Percentiles rank a stretch among this genome's conserved stretches.
These are phyloP conservation scores for Chiloscyllium punctatum DNA, from an alignment of 2,797 vertebrate species.

Conservation along the genomic window DNA sequence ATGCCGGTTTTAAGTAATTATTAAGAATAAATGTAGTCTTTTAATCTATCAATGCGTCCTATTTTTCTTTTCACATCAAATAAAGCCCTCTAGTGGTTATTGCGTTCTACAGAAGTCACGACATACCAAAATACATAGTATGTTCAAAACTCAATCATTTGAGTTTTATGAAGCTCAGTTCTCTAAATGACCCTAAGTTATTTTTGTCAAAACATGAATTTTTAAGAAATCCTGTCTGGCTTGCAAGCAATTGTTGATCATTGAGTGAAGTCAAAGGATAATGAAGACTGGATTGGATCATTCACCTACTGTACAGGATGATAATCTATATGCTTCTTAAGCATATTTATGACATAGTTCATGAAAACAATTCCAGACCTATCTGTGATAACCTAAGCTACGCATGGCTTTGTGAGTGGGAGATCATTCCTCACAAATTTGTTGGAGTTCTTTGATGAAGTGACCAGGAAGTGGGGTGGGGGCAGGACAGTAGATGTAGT, in stretches of 20 bases:
- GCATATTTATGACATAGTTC: not conserved
- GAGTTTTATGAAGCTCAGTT: not conserved
- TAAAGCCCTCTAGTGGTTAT: not conserved
- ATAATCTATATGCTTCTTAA: not conserved
- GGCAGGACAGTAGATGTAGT: too few species aligned
- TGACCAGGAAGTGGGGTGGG: too few species aligned
- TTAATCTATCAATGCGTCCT: not conserved
- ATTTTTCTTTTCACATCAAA: not conserved
- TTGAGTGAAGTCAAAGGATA: not conserved
- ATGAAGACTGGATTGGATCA: not conserved
- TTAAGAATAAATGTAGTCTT: not conserved
- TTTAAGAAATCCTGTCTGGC: not conserved
- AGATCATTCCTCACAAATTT: too few species aligned
- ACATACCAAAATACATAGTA: not conserved
- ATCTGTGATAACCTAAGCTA: too few species aligned
- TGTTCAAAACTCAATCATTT: not conserved
- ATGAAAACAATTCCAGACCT: not conserved
- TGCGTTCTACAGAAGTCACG: not conserved
- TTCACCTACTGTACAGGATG: not conserved
- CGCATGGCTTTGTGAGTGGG: too few species aligned
- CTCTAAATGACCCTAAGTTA: not conserved
- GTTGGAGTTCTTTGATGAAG: too few species aligned
- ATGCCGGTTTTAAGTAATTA: too few species aligned
- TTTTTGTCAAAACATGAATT: not conserved
- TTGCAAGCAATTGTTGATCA: not conserved